Percentiles rank a stretch among this genome's conserved stretches.
Evolutionary conservation across 2,888 invertebrate species (phyloP).

Genomic region (Euplagia quadripunctaria): DNA sequence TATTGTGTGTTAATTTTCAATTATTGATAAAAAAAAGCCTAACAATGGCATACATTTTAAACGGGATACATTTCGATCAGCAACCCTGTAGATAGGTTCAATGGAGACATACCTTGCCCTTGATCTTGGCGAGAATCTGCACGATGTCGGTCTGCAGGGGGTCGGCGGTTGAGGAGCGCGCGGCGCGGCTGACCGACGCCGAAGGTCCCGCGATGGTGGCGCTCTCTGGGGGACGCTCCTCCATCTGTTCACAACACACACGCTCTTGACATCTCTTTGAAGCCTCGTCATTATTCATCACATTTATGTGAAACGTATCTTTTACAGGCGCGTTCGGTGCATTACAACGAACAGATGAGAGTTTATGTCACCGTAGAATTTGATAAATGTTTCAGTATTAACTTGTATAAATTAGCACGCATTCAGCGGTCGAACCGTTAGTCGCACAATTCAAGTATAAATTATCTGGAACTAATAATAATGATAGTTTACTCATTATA

Average conservation of each 20-base stretch:
- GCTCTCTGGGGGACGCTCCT: slow-evolving; percentile 72
- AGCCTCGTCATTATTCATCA: background rate
- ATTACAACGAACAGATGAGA: background rate
- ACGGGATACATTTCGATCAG: too few relatives aligned
- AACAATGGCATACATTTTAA: too few relatives aligned
- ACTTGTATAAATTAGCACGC: too few relatives aligned
- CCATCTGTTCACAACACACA: slow-evolving; percentile 61
- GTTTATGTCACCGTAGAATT: too few relatives aligned
- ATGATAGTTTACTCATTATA: too few relatives aligned
- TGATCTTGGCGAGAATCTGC: slow-evolving; percentile 91
- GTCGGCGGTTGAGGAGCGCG: slow-evolving; percentile 50
- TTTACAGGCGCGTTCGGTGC: background rate
- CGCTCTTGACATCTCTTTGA: background rate
- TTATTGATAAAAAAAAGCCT: too few relatives aligned
- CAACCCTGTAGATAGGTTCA: too few relatives aligned
- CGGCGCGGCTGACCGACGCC: slow-evolving; percentile 25
- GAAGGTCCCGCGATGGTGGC: slow-evolving; percentile 60
- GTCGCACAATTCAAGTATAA: too few relatives aligned
- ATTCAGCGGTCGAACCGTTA: too few relatives aligned
- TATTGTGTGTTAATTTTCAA: too few relatives aligned
- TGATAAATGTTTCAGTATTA: too few relatives aligned
- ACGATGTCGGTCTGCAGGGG: slow-evolving; percentile 89
- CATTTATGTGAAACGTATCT: background rate
- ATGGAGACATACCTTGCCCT: slow-evolving; percentile 85
- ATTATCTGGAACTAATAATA: too few relatives aligned